Evolutionary conservation across 2,797 vertebrate species (phyloP).

Genomic region (Tolypeutes matacus): DNA sequence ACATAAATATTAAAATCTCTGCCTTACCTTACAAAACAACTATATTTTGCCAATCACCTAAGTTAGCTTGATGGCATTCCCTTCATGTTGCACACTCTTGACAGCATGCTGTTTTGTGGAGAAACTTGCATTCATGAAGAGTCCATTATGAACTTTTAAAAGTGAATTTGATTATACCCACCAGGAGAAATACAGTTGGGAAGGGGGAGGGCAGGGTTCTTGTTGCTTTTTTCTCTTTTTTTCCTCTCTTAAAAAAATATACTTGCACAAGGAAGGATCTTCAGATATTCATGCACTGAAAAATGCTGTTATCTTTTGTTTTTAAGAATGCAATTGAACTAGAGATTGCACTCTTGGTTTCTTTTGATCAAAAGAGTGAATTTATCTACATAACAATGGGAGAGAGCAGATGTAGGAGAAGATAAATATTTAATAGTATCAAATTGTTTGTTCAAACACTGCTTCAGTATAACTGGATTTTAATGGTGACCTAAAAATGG

Average conservation of each 20-base stretch:
- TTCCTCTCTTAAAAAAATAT: constrained; percentile 82
- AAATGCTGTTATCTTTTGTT: constrained; percentile 87
- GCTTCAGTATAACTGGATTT: constrained; percentile 87
- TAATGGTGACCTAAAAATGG: constrained; percentile 82
- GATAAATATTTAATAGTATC: constrained; percentile 77
- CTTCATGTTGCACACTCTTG: constrained; percentile 93
- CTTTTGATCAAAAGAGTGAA: constrained; percentile 87
- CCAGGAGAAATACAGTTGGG: constrained; percentile 86
- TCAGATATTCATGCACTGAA: constrained; percentile 91
- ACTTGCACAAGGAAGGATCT: constrained; percentile 88
- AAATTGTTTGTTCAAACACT: constrained; percentile 84
- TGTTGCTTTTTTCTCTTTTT: constrained; percentile 73
- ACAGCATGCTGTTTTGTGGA: constrained; percentile 97
- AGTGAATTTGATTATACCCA: constrained; percentile 87
- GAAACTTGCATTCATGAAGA: constrained; percentile 92
- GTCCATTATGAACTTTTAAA: constrained; percentile 90
- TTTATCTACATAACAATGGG: constrained; percentile 83
- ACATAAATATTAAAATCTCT: constrained; percentile 93
- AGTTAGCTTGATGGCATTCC: constrained; percentile 93
- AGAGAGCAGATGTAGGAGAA: constrained; percentile 81
- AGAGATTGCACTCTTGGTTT: constrained; percentile 91
- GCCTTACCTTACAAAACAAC: constrained; percentile 94
- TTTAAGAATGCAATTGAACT: constrained; percentile 85
- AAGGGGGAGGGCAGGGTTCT: constrained; percentile 78
- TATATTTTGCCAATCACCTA: constrained; percentile 95